Base-by-base conservation (phyloP, 2,888 invertebrate genomes). In the Chrysolina americana region DNA sequence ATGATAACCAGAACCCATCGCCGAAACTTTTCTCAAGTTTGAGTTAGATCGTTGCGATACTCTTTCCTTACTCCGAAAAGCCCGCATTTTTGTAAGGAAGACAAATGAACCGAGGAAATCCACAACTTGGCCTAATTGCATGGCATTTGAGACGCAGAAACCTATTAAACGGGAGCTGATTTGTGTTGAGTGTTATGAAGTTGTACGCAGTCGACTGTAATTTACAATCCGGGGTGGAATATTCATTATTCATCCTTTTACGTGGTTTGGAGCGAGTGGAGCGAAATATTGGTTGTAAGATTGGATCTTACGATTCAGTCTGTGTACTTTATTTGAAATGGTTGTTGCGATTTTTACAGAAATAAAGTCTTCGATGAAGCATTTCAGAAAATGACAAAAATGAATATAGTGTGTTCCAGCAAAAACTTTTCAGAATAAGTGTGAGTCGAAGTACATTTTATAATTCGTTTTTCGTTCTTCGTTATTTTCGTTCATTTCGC, bases 111-210 rank as follows among this genome's bases (percentile, higher is more conserved):
- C 21, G 21, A 19, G 21, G 21, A 53, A 53, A 53, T 53, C 21
- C 53, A 53, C 53, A 53, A 21, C 53, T 53, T 11, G 53, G 53
- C 21, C 53, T 53, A 23, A 53, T 53, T 53, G 17, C 21, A 5
- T 10, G 6, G 15, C 21, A 53, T 53, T 53, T 4, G 19, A 53
- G 53, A 53, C 53, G 23, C 23, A 53, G 13, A 53, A 53, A 21
- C 53, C 53, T 53, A 53, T 53, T 53, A 53, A 53, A 53, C 53
- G 53, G 13, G 21, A 53, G 53, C 53, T 53, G 19, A 53, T 53
- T 53, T 53, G 53, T 53, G 53, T 53, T 53, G 53, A 53, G 13
- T 23, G 53, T 53, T 53, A 53, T 53, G 21, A 53, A 53, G 21
- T 53, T 53, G 53, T 53, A 53, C 53, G 21, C 53, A 53, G 53